phyloP scores from a whole-genome alignment of 2,797 vertebrate species.

The Ambastaia sidthimunki region DNA sequence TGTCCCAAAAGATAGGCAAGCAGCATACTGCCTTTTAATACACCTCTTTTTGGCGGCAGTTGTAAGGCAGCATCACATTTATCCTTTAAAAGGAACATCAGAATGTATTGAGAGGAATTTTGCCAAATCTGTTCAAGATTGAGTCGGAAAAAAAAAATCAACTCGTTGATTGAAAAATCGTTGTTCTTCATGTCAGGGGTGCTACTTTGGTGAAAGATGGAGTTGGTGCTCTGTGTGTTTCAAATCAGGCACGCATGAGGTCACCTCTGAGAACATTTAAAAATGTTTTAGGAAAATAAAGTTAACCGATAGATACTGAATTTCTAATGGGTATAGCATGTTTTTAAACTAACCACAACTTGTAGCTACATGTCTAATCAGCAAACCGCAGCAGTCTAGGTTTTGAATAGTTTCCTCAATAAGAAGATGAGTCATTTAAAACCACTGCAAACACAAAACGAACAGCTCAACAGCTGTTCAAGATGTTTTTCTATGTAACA shows the following conservation, averaged over 20 bases:
- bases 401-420: not conserved
- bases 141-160: not conserved
- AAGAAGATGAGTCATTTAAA: slow-evolving; percentile 12
- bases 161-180: no score
- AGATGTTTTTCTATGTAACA: slow-evolving; percentile 10
- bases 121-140: no score
- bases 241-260: not conserved
- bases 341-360: slow-evolving; percentile 1
- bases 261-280: not conserved
- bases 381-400: not conserved
- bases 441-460: not conserved
- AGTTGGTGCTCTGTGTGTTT: not conserved
- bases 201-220: not conserved
- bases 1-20: no score
- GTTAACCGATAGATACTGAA: not conserved
- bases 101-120: no score
- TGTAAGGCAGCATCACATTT: no score
- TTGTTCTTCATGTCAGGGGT: not conserved
- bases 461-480: slow-evolving; percentile 9
- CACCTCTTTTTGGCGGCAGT: no score
- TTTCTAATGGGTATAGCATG: not conserved
- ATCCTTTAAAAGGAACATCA: no score
- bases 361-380: slow-evolving; percentile 2
- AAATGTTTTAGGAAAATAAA: not conserved
- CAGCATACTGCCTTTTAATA: no score